phyloP scores from a whole-genome alignment of 1,140 invertebrate genomes.

The Oreohelix idahoensis region DNA sequence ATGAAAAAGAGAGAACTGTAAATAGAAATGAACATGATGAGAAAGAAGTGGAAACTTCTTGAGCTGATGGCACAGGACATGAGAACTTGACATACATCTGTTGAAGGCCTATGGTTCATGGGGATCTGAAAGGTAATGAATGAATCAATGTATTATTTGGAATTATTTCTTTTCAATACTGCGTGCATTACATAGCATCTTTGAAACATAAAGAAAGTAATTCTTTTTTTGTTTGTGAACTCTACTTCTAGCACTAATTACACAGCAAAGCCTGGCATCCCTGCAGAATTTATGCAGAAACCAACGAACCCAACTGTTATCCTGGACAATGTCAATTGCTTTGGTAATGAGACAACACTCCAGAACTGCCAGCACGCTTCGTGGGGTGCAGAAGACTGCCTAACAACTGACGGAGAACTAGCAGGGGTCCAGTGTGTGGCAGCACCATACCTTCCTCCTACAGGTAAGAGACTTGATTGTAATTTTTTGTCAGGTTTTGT shows the following conservation, averaged over 20 bases:
- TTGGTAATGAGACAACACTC: slow-evolving; percentile 57
- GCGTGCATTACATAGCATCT: too few relatives aligned
- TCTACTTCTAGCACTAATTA: slow-evolving; percentile 27
- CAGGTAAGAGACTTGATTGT: slow-evolving; percentile 29
- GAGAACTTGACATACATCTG: too few relatives aligned
- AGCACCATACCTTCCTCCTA: slow-evolving; percentile 20
- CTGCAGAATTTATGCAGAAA: slow-evolving; percentile 15
- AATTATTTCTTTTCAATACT: too few relatives aligned
- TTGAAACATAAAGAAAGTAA: too few relatives aligned
- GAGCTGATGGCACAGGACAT: too few relatives aligned
- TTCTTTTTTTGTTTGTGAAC: background rate
- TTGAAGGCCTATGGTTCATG: too few relatives aligned
- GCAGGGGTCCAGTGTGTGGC: slow-evolving; percentile 54
- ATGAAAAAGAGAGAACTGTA: too few relatives aligned
- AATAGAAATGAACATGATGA: too few relatives aligned
- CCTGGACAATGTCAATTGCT: slow-evolving; percentile 60
- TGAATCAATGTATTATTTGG: too few relatives aligned
- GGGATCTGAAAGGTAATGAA: too few relatives aligned
- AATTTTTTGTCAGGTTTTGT: too few relatives aligned
- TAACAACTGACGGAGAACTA: slow-evolving; percentile 46
- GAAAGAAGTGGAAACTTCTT: too few relatives aligned
- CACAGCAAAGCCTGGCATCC: slow-evolving; percentile 37
- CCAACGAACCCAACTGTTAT: slow-evolving; percentile 76
- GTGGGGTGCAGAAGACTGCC: slow-evolving; percentile 59
- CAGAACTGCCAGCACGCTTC: slow-evolving; percentile 54